Conservation (phyloP, 2,888 invertebrate genomes). For the Nephrotoma flavescens region DNA sequence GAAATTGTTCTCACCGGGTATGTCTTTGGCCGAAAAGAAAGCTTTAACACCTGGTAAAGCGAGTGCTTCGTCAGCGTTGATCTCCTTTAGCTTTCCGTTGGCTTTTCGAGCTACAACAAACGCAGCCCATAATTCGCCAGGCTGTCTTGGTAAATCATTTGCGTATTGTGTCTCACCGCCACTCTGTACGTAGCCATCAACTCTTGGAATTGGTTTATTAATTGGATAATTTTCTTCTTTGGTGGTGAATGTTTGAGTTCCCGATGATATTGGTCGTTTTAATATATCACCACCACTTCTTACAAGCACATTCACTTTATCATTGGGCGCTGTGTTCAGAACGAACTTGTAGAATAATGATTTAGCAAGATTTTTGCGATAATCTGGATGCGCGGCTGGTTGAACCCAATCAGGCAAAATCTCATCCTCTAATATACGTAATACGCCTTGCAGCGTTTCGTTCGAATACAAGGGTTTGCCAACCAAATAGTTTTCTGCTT, state of each 20-base stretch:
- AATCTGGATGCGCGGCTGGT: slow-evolving; percentile 41
- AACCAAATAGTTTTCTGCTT: slow-evolving; percentile 36
- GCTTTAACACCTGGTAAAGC: slow-evolving; percentile 41
- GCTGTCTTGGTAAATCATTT: background rate
- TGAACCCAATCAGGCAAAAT: slow-evolving; percentile 40
- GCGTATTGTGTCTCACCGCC: slow-evolving; percentile 33
- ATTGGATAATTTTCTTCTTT: slow-evolving; percentile 45
- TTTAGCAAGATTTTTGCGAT: slow-evolving; percentile 44
- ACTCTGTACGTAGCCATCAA: slow-evolving; percentile 41
- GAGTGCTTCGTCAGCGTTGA: background rate
- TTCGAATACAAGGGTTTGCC: slow-evolving; percentile 33
- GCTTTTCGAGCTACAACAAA: slow-evolving; percentile 11
- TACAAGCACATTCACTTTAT: slow-evolving; percentile 23
- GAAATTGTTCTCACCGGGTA: slow-evolving; percentile 48
- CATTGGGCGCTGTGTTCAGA: slow-evolving; percentile 34
- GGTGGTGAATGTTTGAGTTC: slow-evolving; percentile 42
- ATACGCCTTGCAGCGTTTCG: slow-evolving; percentile 27
- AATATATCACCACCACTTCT: slow-evolving; percentile 36
- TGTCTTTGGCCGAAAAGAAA: slow-evolving; percentile 43
- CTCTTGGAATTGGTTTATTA: slow-evolving; percentile 45
- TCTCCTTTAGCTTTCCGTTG: slow-evolving; percentile 20
- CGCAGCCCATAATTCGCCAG: slow-evolving; percentile 23
- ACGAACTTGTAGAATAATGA: slow-evolving; percentile 45
- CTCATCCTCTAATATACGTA: slow-evolving; percentile 29
- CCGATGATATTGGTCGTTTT: slow-evolving; percentile 39